These are phyloP conservation scores for Lapara coniferarum DNA, from an alignment of 2,888 invertebrate genomes.

Conservation along the genomic window DNA sequence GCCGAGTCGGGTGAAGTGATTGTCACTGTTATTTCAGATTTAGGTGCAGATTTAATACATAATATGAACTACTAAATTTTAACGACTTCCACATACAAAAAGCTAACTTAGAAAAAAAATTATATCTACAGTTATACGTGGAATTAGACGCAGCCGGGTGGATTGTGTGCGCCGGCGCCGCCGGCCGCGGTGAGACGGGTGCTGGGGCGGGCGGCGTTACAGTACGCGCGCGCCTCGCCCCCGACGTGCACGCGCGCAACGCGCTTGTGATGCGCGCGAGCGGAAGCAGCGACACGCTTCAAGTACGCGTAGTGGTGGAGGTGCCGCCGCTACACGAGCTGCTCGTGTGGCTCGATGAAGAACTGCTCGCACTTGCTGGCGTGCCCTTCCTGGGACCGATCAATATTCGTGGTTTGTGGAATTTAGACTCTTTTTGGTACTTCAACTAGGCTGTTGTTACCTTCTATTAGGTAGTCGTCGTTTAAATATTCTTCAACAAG, in stretches of 20 bases:
- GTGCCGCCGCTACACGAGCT: slow-evolving; percentile 87
- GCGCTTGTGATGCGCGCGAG: slow-evolving; percentile 41
- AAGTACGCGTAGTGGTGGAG: slow-evolving; percentile 65
- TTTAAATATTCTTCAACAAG: no score
- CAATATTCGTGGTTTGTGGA: slow-evolving; percentile 89
- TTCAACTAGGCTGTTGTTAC: no score
- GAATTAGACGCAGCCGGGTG: slow-evolving; percentile 52
- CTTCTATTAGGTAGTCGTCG: no score
- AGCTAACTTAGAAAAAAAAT: no score
- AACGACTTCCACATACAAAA: no score
- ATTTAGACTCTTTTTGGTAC: not conserved
- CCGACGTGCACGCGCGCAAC: slow-evolving; percentile 45
- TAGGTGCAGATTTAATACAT: no score
- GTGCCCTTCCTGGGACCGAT: slow-evolving; percentile 89
- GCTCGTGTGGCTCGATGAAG: slow-evolving; percentile 92
- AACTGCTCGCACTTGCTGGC: slow-evolving; percentile 84
- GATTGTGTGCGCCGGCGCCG: slow-evolving; percentile 39
- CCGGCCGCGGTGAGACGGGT: not conserved
- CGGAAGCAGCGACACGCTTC: slow-evolving; percentile 37
- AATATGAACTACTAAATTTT: no score
- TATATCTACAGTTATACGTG: slow-evolving; percentile 50
- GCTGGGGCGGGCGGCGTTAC: slow-evolving; percentile 40
- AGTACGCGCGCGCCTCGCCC: slow-evolving; percentile 36
- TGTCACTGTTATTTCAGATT: no score
- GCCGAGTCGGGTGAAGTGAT: no score